These are phyloP conservation scores for Falco naumanni DNA, from an alignment of 2,797 vertebrate species.

Conservation along the genomic window DNA sequence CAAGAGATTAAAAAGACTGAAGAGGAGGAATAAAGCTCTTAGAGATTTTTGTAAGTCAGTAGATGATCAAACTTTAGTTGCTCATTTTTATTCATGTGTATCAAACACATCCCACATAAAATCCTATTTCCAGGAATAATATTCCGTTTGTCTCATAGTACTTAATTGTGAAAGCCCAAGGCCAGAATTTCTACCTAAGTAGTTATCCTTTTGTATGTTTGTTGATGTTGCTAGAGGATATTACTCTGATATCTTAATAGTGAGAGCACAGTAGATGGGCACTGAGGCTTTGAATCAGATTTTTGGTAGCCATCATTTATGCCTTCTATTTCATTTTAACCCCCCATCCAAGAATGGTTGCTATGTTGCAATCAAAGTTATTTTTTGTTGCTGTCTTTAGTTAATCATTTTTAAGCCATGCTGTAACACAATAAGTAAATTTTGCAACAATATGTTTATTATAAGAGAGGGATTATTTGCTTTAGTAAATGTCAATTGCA, in stretches of 20 bases:
- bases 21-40: neutral
- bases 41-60: neutral
- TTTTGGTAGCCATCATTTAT: neutral
- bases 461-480: neutral
- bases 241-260: slow-evolving; percentile 26
- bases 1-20: neutral
- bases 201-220: slow-evolving; percentile 3
- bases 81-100: slow-evolving; percentile 1
- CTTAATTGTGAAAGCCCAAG: slow-evolving; percentile 38
- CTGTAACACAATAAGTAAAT: neutral
- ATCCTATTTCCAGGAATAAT: slow-evolving; percentile 42
- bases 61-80: slow-evolving; percentile 11
- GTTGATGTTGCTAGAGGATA: neutral
- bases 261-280: neutral
- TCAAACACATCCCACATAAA: slow-evolving; percentile 23
- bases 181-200: slow-evolving; percentile 15
- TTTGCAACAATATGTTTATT: neutral
- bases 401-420: neutral
- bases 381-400: neutral
- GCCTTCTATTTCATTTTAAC: neutral
- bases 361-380: neutral
- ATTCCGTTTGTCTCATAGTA: neutral
- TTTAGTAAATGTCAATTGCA: neutral
- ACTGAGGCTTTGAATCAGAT: neutral
- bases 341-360: neutral